Conservation (phyloP, 2,888 invertebrate genomes). For the Slavum lentiscoides region DNA sequence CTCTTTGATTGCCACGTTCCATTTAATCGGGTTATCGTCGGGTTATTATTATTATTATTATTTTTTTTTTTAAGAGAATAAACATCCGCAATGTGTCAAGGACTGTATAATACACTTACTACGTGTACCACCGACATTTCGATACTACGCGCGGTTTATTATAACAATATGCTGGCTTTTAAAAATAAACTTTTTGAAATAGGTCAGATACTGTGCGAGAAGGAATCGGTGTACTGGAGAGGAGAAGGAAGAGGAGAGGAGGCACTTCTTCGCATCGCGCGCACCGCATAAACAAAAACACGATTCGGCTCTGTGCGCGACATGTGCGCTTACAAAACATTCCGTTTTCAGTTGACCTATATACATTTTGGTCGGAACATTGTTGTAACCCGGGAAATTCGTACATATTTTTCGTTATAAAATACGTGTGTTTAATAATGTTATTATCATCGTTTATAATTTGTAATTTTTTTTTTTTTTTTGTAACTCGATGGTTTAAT, state of each 20-base stretch:
- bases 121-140: slow-evolving; percentile 13
- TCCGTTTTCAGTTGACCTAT: slow-evolving; percentile 20
- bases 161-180: slow-evolving; percentile 3
- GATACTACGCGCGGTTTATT: neutral
- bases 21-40: neutral
- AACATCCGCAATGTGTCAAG: slow-evolving; percentile 19
- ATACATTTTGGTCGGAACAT: neutral
- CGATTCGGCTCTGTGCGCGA: neutral
- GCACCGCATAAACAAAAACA: neutral
- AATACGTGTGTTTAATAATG: too few species aligned
- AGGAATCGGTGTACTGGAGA: neutral
- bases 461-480: too few species aligned
- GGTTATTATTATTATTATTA: too few species aligned
- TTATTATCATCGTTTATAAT: too few species aligned
- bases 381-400: neutral
- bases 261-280: neutral
- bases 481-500: too few species aligned
- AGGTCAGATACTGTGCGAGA: slow-evolving; percentile 8
- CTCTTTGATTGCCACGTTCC: too few species aligned
- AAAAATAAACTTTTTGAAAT: slow-evolving; percentile 39
- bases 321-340: neutral
- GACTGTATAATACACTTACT: neutral
- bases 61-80: neutral
- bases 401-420: too few species aligned
- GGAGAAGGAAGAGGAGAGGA: neutral